phyloP scores from a whole-genome alignment of 2,888 invertebrate species.

The Meghimatium bilineatum region DNA sequence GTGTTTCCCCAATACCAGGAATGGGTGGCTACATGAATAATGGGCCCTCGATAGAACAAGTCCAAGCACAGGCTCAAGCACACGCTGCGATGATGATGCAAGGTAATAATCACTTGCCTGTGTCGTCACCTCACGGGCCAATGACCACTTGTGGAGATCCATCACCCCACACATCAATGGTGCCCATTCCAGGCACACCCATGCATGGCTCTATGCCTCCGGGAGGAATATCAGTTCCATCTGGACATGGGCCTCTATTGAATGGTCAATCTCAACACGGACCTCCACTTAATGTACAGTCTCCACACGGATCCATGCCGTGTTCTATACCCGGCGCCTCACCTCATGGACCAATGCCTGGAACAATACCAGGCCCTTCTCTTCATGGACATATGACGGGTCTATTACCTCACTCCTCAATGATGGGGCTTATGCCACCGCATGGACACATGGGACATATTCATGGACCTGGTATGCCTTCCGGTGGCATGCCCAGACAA shows the following conservation, averaged over 20 bases:
- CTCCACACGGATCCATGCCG: slow-evolving; percentile 55
- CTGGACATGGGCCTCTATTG: slow-evolving; percentile 46
- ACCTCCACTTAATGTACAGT: slow-evolving; percentile 52
- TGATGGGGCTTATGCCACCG: slow-evolving; percentile 52
- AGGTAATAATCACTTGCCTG: slow-evolving; percentile 35
- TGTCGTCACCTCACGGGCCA: slow-evolving; percentile 34
- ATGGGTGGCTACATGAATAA: slow-evolving; percentile 45
- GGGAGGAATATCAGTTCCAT: slow-evolving; percentile 21
- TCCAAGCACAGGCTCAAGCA: slow-evolving; percentile 45
- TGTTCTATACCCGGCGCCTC: slow-evolving; percentile 54
- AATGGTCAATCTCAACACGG: slow-evolving; percentile 53
- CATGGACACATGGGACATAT: slow-evolving; percentile 58
- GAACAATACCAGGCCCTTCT: slow-evolving; percentile 51
- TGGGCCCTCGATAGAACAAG: slow-evolving; percentile 36
- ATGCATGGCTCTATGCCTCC: slow-evolving; percentile 26
- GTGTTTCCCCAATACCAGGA: slow-evolving; percentile 46
- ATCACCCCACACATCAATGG: slow-evolving; percentile 35
- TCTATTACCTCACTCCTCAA: slow-evolving; percentile 41
- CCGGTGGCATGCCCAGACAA: slow-evolving; percentile 47
- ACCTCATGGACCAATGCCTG: slow-evolving; percentile 50
- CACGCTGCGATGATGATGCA: slow-evolving; percentile 53
- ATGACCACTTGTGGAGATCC: background rate
- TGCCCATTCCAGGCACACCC: slow-evolving; percentile 47
- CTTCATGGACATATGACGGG: slow-evolving; percentile 36
- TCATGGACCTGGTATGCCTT: slow-evolving; percentile 40